phyloP scores from a whole-genome alignment of 2,888 invertebrate genomes.

The Euclidia mi region DNA sequence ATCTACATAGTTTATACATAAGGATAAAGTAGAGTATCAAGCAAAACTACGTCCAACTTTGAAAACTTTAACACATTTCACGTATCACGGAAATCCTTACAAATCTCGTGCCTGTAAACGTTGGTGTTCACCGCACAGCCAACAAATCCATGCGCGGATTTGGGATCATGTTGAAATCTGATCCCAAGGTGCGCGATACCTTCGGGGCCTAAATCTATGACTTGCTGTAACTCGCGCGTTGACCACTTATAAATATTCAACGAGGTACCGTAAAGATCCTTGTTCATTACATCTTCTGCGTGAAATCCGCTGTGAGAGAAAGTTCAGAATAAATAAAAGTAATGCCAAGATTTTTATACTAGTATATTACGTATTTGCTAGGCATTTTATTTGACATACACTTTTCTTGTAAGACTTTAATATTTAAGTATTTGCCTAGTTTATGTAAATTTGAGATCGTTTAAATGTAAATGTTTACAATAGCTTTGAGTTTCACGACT shows the following conservation, averaged over 20 bases:
- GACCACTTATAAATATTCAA: slow-evolving; percentile 98
- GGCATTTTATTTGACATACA: no score
- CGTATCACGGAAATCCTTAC: slow-evolving; percentile 51
- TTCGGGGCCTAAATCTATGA: slow-evolving; percentile 95
- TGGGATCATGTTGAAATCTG: slow-evolving; percentile 98
- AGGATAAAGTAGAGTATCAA: neutral
- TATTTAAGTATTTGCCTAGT: no score
- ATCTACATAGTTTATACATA: neutral
- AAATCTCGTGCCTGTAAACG: slow-evolving; percentile 92
- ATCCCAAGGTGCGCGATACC: slow-evolving; percentile 97
- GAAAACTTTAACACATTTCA: slow-evolving; percentile 4
- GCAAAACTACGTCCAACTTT: slow-evolving; percentile 4
- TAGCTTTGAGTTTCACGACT: no score
- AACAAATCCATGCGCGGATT: slow-evolving; percentile 95
- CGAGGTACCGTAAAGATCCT: slow-evolving; percentile 94
- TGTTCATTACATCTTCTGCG: slow-evolving; percentile 82
- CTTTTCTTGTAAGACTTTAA: no score
- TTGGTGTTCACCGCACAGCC: slow-evolving; percentile 96
- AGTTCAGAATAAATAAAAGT: neutral
- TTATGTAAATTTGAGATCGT: no score
- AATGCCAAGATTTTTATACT: no score
- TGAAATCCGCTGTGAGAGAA: slow-evolving; percentile 87
- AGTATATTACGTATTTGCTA: no score
- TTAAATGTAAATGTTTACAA: no score
- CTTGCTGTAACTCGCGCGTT: slow-evolving; percentile 94